phyloP scores from a whole-genome alignment of 1,140 invertebrate genomes.

The Eulimnadia texana region DNA sequence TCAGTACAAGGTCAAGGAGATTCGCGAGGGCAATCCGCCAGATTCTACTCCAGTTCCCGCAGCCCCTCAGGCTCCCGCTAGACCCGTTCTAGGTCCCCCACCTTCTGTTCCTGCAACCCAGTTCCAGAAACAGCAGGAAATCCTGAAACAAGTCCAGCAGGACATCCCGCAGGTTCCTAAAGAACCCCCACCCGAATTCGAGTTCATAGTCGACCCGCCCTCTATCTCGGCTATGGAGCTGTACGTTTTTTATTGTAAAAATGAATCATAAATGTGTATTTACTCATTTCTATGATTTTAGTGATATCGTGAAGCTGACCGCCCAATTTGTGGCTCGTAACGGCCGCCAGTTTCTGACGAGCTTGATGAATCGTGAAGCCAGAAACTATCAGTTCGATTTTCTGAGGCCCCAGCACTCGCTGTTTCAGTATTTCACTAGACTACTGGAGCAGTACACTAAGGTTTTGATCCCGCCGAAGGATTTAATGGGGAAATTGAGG shows the following conservation, averaged over 20 bases:
- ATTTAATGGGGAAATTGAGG: conserved; percentile 61
- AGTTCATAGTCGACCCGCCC: conserved; percentile 95
- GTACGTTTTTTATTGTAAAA: conserved; percentile 36
- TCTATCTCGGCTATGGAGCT: conserved; percentile 97
- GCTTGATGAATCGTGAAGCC: conserved; percentile 95
- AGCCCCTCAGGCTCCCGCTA: conserved; percentile 9
- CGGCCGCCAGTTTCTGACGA: conserved; percentile 93
- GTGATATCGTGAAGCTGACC: conserved; percentile 93
- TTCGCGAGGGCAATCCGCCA: conserved; percentile 70
- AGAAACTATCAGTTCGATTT: conserved; percentile 99
- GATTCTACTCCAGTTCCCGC: conserved; percentile 18
- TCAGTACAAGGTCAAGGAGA: conserved; percentile 94
- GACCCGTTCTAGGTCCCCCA: conserved; percentile 18
- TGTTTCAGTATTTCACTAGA: conserved; percentile 98
- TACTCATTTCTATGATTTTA: conserved; percentile 32
- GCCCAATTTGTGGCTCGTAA: conserved; percentile 98
- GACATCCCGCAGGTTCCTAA: conserved; percentile 66
- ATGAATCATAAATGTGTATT: conserved; percentile 5
- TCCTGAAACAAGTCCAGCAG: conserved; percentile 71
- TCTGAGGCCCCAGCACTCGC: conserved; percentile 89
- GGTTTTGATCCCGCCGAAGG: conserved; percentile 85
- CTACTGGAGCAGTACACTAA: conserved; percentile 96
- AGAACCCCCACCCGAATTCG: conserved; percentile 89
- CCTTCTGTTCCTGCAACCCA: conserved; percentile 42
- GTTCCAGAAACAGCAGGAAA: conserved; percentile 66